These are phyloP conservation scores for Lagopus muta DNA, from an alignment of 2,113 vertebrate species.

Conservation along the genomic window DNA sequence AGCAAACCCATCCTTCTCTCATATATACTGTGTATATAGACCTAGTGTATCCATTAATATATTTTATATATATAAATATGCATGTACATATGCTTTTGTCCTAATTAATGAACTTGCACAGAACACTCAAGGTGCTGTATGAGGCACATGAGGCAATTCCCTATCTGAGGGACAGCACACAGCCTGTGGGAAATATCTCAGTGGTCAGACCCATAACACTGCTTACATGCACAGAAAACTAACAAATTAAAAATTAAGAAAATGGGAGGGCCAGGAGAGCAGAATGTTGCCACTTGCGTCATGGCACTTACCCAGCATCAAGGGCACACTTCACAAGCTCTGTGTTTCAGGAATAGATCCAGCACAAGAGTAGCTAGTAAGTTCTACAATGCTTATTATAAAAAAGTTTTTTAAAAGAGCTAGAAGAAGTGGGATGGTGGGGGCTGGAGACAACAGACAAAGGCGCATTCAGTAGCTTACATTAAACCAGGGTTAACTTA, in stretches of 20 bases:
- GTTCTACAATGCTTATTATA: background rate
- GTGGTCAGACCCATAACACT: background rate
- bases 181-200: background rate
- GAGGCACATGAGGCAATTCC: background rate
- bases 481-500: background rate
- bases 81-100: accelerated
- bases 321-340: background rate
- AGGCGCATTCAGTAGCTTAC: background rate
- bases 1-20: background rate
- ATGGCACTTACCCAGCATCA: background rate
- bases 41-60: too few relatives aligned
- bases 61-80: too few relatives aligned
- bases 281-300: background rate
- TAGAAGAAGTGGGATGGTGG: background rate
- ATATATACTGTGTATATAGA: background rate
- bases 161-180: background rate
- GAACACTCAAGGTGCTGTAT: background rate
- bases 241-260: background rate
- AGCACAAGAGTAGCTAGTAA: background rate
- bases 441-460: background rate
- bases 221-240: background rate
- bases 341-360: background rate
- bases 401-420: background rate
- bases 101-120: background rate
- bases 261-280: background rate